phyloP scores from a whole-genome alignment of 2,797 vertebrate genomes.

The Hyperoplus lanceolatus region DNA sequence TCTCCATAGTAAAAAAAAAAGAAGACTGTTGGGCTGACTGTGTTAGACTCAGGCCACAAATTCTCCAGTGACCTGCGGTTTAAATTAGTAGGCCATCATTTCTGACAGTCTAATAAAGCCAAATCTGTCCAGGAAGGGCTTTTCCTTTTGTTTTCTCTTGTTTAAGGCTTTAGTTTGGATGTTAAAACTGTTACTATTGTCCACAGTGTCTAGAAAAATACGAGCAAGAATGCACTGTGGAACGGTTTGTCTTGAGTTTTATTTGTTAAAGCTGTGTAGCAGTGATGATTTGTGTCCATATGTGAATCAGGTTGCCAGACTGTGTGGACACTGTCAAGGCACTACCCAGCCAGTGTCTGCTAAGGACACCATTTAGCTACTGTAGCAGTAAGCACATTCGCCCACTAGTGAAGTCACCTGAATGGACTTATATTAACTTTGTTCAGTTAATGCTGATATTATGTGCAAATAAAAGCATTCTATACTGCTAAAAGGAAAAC shows the following conservation, averaged over 20 bases:
- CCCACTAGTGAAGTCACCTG: neutral
- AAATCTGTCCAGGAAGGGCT: conserved; percentile 59
- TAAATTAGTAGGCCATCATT: conserved; percentile 72
- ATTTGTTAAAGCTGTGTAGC: conserved; percentile 72
- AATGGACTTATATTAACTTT: neutral
- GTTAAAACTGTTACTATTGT: conserved; percentile 65
- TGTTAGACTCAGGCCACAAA: conserved; percentile 59
- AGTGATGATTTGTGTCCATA: conserved; percentile 46
- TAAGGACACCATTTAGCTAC: conserved; percentile 47
- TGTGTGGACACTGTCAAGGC: conserved; percentile 24
- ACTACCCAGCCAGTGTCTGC: conserved; percentile 37
- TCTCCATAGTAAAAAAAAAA: conserved; percentile 40
- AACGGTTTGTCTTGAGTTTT: conserved; percentile 54
- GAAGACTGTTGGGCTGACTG: conserved; percentile 42
- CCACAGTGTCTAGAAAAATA: conserved; percentile 64
- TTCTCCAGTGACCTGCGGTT: conserved; percentile 67
- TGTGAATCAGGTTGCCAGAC: conserved; percentile 47
- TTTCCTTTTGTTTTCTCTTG: conserved; percentile 70
- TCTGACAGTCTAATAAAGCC: conserved; percentile 76
- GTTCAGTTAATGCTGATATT: neutral
- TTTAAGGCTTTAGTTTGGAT: conserved; percentile 56
- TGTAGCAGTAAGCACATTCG: conserved; percentile 14
- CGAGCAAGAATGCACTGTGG: conserved; percentile 53
- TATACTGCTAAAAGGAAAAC: neutral
- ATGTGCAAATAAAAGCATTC: neutral